A percentile compares a stretch with the other conserved stretches of the same genome.
Evolutionary conservation across 2,797 vertebrate species (phyloP).

Genomic region (Tiaroga cobitis): DNA sequence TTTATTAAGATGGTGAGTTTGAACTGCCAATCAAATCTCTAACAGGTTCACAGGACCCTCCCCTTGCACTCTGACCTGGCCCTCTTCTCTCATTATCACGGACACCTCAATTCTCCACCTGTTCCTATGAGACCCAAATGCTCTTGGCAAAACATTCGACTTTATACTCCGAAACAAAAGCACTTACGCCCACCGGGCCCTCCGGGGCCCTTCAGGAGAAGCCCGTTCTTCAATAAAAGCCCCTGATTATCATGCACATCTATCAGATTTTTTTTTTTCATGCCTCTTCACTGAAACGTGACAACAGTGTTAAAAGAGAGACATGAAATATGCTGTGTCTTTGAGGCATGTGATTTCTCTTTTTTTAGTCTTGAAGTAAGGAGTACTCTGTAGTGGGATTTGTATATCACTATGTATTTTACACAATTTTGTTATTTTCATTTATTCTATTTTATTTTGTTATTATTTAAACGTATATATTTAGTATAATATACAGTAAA

Average conservation of each 20-base stretch:
- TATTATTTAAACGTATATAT: background rate
- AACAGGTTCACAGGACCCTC: conserved; percentile 21
- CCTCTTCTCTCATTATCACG: conserved; percentile 43
- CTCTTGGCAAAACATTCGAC: conserved; percentile 43
- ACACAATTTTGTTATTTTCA: background rate
- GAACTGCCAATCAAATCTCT: conserved; percentile 54
- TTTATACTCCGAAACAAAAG: conserved; percentile 42
- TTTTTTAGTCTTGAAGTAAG: background rate
- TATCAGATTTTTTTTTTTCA: conserved; percentile 37
- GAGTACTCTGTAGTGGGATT: background rate
- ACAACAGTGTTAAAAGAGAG: conserved; percentile 3
- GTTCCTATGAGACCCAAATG: conserved; percentile 38
- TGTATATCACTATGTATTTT: background rate
- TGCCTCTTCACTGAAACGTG: background rate
- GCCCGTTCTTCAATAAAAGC: conserved; percentile 40
- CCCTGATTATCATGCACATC: conserved; percentile 43
- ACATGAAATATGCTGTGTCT: conserved; percentile 40
- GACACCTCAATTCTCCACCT: conserved; percentile 32
- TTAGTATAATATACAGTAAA: background rate
- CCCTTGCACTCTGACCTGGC: conserved; percentile 24
- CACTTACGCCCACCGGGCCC: conserved; percentile 46
- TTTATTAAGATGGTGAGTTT: conserved; percentile 31
- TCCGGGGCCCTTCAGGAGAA: conserved; percentile 46
- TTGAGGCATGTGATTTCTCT: conserved; percentile 28
- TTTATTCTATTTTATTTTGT: background rate